Base-by-base conservation (phyloP, 1,140 invertebrate species). In the Limonius californicus region DNA sequence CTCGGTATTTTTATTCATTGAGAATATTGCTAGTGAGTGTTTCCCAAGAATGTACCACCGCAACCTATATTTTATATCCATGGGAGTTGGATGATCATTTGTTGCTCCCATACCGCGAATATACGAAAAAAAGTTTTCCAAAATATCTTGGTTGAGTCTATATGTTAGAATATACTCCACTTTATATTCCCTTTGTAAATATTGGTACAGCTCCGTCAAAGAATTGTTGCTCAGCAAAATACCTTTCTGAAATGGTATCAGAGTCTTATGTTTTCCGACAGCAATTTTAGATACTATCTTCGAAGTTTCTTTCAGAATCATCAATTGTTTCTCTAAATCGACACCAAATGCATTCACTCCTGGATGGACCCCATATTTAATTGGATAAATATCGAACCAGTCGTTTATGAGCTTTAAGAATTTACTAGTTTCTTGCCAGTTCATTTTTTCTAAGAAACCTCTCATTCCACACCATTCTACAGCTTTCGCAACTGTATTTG, bases 81-180 rank as follows among this genome's bases (percentile, higher is more conserved):
- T n/a, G n/a, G n/a, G n/a, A n/a, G n/a, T n/a, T n/a, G n/a, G n/a
- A n/a, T n/a, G n/a, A n/a, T n/a, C n/a, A n/a, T n/a, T n/a, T n/a
- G n/a, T n/a, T n/a, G n/a, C n/a, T n/a, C n/a, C n/a, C n/a, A n/a
- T n/a, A n/a, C n/a, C n/a, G n/a, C n/a, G n/a, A n/a, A n/a, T n/a
- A n/a, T n/a, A n/a, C n/a, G n/a, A n/a, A n/a, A n/a, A 69, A 57
- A 65, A 68, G 54, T 66, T 68, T 61, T 69, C 63, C 11, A 69
- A 42, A 12, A 69, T 60, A 59, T 68, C 66, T 57, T 65, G 65
- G 39, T 69, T 69, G 15, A 69, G 35, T 12, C 54, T 11, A 7
- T 12, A 43, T 1, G 65, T 69, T 42, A 65, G 57, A 56, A 68
- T 63, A 27, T 65, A 68, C 16, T 60, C 58, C 7, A 64, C 20